Evolutionary conservation across 2,888 invertebrate genomes (phyloP).

Genomic region (Drosophila trichaetosa): DNA sequence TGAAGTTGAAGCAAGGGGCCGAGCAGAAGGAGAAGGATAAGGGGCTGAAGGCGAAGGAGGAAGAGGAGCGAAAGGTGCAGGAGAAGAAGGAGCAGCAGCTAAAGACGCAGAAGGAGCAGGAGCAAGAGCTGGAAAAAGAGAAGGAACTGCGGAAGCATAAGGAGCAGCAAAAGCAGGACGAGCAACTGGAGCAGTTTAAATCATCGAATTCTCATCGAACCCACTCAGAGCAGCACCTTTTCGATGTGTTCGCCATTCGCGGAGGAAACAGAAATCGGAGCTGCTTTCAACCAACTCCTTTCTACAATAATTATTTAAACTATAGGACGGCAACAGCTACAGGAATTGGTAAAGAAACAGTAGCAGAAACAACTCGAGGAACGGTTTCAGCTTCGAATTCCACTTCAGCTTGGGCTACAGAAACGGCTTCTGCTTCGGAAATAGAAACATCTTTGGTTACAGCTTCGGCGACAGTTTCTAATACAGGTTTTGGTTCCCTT

Average conservation of each 20-base stretch:
- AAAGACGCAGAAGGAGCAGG: neutral
- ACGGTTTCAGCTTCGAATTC: neutral
- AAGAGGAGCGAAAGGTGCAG: neutral
- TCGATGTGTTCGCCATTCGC: neutral
- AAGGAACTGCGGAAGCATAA: neutral
- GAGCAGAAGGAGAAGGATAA: neutral
- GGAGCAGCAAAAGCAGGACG: neutral
- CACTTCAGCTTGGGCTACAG: neutral
- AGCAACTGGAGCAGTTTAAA: neutral
- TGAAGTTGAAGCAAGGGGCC: neutral
- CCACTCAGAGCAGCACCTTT: neutral
- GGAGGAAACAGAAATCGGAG: neutral
- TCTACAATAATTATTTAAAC: neutral
- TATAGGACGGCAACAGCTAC: neutral
- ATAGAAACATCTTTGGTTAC: neutral
- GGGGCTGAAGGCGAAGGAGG: neutral
- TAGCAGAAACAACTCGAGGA: neutral
- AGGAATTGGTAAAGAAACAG: neutral
- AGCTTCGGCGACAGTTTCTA: neutral
- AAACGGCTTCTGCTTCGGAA: neutral
- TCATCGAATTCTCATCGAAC: neutral
- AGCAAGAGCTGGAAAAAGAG: neutral
- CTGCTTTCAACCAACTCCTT: neutral
- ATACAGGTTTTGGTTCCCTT: neutral
- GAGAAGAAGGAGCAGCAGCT: neutral